phyloP scores from a whole-genome alignment of 2,888 invertebrate genomes.

The Eupithecia abbreviata region DNA sequence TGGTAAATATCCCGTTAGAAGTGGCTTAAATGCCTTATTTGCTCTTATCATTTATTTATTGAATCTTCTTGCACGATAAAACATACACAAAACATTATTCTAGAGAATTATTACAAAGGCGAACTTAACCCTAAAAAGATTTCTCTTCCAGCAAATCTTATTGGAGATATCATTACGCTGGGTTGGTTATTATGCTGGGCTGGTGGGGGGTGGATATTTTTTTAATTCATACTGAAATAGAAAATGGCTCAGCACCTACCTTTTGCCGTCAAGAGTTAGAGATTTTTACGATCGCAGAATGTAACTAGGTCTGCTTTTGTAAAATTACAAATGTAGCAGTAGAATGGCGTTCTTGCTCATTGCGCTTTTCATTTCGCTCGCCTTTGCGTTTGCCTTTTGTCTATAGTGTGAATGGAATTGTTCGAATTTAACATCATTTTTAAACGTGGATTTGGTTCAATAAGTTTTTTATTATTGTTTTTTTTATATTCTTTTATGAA shows the following conservation, averaged over 20 bases:
- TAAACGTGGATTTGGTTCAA: not conserved
- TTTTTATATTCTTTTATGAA: not conserved
- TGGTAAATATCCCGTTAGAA: no score
- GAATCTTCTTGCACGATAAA: no score
- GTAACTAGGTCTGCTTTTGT: slow-evolving; percentile 44
- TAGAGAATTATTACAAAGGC: no score
- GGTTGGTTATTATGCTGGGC: no score
- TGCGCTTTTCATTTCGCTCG: slow-evolving; percentile 35
- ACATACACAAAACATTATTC: no score
- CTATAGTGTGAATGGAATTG: slow-evolving; percentile 23
- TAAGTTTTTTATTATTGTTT: not conserved
- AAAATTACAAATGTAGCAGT: slow-evolving; percentile 40
- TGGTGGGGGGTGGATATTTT: not conserved
- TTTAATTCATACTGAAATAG: not conserved
- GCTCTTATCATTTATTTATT: no score
- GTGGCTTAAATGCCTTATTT: no score
- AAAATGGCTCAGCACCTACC: not conserved
- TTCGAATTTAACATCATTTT: slow-evolving; percentile 19
- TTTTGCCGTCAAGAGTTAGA: slow-evolving; percentile 17
- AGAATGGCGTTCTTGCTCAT: slow-evolving; percentile 39
- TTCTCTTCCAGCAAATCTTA: no score
- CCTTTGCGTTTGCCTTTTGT: slow-evolving; percentile 22
- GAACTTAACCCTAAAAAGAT: no score
- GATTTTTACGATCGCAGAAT: slow-evolving; percentile 47
- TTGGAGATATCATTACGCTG: no score